Base-by-base conservation (phyloP, 2,113 vertebrate species). In the Tragelaphus imberbis region DNA sequence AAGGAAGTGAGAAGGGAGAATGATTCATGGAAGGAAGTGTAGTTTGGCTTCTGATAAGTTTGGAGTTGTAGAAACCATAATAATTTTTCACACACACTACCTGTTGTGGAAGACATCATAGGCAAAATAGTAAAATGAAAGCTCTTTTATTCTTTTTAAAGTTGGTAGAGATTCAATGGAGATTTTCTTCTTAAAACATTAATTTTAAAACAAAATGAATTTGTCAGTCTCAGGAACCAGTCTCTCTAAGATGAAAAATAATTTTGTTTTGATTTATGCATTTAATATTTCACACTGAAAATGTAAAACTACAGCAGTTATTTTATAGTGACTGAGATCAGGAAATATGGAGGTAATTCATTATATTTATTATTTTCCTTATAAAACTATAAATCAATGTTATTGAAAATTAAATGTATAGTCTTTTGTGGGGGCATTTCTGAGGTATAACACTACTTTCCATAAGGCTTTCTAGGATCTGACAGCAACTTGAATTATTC, bases 351-450 rank as follows among this genome's bases (percentile, higher is more conserved):
- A 98, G 97, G 97, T 98, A 99, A 99, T 99, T 99, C 99, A 99
- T 99, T 99, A 99, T 99, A 99, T 99, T 99, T 99, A 99, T 99
- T 99, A 99, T 99, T 99, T 99, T 99, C 98, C 99, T 99, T 99
- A 99, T 99, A 99, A 99, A 98, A 99, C 98, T 98, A 99, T 99
- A 99, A 99, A 99, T 99, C 99, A 99, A 98, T 97, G 98, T 98
- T 98, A 99, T 98, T 99, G 98, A 98, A 99, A 99, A 99, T 99
- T 99, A 99, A 99, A 99, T 99, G 97, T 98, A 98, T 3, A 56
- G 98, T 98, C 98, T 97, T 98, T 97, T 98, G 85, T 97, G 94
- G 98, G 96, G 97, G 96, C 97, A 96, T 97, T 99, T 97, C 95
- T 98, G 98, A 98, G 95, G 97, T 98, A 97, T 98, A 98, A 98